These are phyloP conservation scores for Ptychodera flava DNA, from an alignment of 35 echinoderm and acorn worm species.

Conservation along the genomic window DNA sequence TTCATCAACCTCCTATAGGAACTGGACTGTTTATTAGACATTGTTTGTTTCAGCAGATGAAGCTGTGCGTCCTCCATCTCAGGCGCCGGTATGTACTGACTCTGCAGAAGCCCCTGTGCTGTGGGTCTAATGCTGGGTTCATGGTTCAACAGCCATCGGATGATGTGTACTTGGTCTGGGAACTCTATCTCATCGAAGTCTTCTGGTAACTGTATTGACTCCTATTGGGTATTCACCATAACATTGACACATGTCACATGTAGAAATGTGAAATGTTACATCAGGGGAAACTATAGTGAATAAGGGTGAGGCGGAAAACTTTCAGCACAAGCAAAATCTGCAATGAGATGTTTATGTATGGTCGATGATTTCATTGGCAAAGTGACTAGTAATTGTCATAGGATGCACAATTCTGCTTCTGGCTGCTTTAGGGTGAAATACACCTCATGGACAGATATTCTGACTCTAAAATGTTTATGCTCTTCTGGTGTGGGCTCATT, in stretches of 20 bases:
- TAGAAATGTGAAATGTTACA: background rate
- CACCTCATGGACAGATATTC: too few relatives aligned
- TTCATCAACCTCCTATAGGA: slow-evolving; percentile 66
- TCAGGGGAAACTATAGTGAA: background rate
- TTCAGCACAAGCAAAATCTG: too few relatives aligned
- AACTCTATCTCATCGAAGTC: slow-evolving; percentile 50
- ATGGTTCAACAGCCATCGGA: slow-evolving; percentile 87
- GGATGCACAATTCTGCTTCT: too few relatives aligned
- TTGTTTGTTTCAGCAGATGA: slow-evolving; percentile 79
- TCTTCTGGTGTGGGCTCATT: too few relatives aligned
- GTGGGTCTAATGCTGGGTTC: slow-evolving; percentile 76
- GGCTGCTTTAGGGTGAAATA: too few relatives aligned
- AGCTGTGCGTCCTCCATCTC: slow-evolving; percentile 87
- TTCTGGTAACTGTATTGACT: slow-evolving; percentile 82
- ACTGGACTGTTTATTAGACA: slow-evolving; percentile 75
- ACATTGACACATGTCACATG: background rate
- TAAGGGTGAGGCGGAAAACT: too few relatives aligned
- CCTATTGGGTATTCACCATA: slow-evolving; percentile 16
- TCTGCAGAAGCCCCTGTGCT: slow-evolving; percentile 70
- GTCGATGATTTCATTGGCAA: too few relatives aligned
- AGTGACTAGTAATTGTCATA: too few relatives aligned
- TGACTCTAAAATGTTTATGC: too few relatives aligned
- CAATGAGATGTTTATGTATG: too few relatives aligned
- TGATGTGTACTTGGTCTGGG: slow-evolving; percentile 35
- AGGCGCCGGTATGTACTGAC: slow-evolving; percentile 68